phyloP scores from a whole-genome alignment of 2,888 invertebrate species.

The Diaperis boleti region DNA sequence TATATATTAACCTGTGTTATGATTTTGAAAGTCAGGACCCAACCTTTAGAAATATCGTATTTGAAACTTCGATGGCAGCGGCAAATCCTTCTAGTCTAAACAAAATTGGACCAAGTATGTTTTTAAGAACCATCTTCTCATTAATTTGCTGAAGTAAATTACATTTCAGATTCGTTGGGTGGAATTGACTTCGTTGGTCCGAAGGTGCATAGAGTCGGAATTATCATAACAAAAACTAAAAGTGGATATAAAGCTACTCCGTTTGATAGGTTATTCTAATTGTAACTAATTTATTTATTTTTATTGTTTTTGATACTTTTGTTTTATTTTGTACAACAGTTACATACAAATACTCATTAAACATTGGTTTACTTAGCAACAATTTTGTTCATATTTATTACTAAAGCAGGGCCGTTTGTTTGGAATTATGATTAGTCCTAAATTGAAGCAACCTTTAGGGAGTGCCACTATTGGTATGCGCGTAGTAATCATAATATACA shows the following conservation, averaged over 20 bases:
- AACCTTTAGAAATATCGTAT: conserved; percentile 7
- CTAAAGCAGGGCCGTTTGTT: too few relatives aligned
- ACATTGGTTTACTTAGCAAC: too few relatives aligned
- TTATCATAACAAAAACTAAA: conserved; percentile 19
- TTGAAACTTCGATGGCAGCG: neutral
- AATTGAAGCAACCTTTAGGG: too few relatives aligned
- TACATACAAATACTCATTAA: too few relatives aligned
- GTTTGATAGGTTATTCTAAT: conserved; percentile 3
- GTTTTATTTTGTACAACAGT: neutral
- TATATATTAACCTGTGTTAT: conserved; percentile 6
- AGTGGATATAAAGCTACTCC: conserved; percentile 31
- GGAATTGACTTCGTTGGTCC: neutral
- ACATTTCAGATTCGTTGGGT: neutral
- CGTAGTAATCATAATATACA: too few relatives aligned
- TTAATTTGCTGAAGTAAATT: neutral
- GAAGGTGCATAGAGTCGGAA: conserved; percentile 15
- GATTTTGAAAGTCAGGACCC: conserved; percentile 10
- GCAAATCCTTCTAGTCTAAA: neutral
- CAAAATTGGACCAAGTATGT: neutral
- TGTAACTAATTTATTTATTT: neutral
- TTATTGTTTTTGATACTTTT: neutral
- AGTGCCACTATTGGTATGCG: too few relatives aligned
- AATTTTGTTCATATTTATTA: too few relatives aligned
- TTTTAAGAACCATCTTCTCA: neutral
- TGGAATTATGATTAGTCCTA: too few relatives aligned